These are phyloP conservation scores for Excalfactoria chinensis DNA, from an alignment of 2,113 vertebrate species.

Conservation along the genomic window DNA sequence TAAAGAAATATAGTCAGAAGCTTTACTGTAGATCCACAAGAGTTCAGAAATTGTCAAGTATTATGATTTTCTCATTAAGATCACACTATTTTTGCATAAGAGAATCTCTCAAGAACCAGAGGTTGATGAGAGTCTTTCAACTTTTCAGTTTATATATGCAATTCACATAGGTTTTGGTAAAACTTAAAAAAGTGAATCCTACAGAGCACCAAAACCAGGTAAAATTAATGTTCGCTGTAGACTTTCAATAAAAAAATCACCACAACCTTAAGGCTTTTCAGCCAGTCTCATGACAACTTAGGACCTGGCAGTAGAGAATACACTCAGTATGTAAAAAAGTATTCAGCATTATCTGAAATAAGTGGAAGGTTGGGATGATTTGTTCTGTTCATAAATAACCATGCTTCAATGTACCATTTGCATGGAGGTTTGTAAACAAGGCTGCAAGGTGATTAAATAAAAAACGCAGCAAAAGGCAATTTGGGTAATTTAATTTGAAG, in stretches of 20 bases:
- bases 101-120: background rate
- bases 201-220: background rate
- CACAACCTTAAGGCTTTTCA: background rate
- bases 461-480: conserved; percentile 24
- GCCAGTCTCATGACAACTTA: background rate
- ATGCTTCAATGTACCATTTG: conserved; percentile 7
- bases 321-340: background rate
- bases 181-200: background rate
- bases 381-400: conserved; percentile 52
- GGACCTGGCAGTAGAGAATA: background rate
- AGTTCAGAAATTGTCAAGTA: background rate
- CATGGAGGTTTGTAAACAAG: conserved; percentile 52
- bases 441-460: conserved; percentile 17
- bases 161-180: background rate
- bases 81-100: background rate
- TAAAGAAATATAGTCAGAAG: background rate
- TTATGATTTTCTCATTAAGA: background rate
- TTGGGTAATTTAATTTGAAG: conserved; percentile 43
- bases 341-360: background rate
- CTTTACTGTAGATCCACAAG: background rate
- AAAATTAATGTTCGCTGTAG: background rate
- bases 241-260: background rate
- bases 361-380: background rate
- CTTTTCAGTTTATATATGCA: background rate
- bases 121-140: background rate